Base-by-base conservation (phyloP, 2,888 invertebrate genomes). In the Dione juno region DNA sequence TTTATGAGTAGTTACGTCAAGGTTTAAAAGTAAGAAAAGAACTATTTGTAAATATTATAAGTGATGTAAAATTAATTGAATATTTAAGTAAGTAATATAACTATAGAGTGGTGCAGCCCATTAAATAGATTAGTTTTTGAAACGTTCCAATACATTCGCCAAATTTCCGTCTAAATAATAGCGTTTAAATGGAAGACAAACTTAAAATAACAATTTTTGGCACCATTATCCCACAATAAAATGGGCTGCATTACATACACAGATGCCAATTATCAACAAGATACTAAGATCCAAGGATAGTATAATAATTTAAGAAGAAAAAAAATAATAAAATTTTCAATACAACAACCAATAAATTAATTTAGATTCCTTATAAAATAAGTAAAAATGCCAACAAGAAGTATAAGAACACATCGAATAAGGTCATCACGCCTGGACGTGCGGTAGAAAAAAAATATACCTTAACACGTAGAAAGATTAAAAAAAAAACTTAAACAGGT, bases 321-420 rank as follows among this genome's bases (percentile, higher is more conserved):
- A 85, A 61, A 85, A 83, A 80, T 77, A 78, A 77, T 77, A 76
- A 80, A 81, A 81, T 78, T 81, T 80, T 92, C 84, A 92, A 91
- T 91, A 87, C 87, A 93, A 93, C 91, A 93, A 93, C 93, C 93
- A 92, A 92, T 93, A 93, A 93, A 92, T 92, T 93, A 93, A 93
- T 93, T 93, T 93, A 89, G 92, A 87, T 87, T 86, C 87, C 93
- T 92, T 92, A 93, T 90, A 92, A 92, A 92, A 92, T 92, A 93
- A 92, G 92, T 92, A 92, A 91, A 85, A 92, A 92, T 89, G 91
- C 93, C 93, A 93, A 93, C 93, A 93, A 93, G 92, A 92, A 92
- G 90, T 92, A 91, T 88, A 88, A 90, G 92, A 92, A 93, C 92
- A 93, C 93, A 93, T 92, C 84, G 88, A 79, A 88, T 88, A 89